phyloP scores from a whole-genome alignment of 1,140 invertebrate genomes.

The Pseudobourletiella spinata region DNA sequence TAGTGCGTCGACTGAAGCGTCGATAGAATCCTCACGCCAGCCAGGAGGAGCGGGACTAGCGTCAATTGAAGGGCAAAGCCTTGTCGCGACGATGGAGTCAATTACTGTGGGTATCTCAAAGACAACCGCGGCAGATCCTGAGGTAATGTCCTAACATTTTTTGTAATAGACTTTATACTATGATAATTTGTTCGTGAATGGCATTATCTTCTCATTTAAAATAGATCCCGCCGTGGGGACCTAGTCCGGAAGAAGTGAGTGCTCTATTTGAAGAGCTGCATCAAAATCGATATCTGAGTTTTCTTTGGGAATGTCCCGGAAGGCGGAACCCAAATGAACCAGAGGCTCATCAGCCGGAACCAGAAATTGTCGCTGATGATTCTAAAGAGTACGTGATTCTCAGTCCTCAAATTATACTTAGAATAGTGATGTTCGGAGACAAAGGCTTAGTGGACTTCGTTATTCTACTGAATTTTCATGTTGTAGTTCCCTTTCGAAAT shows the following conservation, averaged over 20 bases:
- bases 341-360: slow-evolving; percentile 38
- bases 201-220: not conserved
- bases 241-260: slow-evolving; percentile 44
- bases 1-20: no score
- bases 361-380: slow-evolving; percentile 24
- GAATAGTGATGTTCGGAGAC: no score
- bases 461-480: no score
- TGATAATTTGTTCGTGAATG: not conserved
- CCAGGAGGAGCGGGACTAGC: slow-evolving; percentile 1
- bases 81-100: not conserved
- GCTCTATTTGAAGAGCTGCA: slow-evolving; percentile 50
- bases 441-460: no score
- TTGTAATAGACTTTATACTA: no score
- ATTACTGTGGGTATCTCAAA: not conserved
- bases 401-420: no score
- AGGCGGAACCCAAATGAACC: slow-evolving; percentile 49
- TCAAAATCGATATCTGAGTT: slow-evolving; percentile 45
- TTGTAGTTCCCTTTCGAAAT: no score
- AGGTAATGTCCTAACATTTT: no score
- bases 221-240: slow-evolving; percentile 11
- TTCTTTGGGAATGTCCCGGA: slow-evolving; percentile 57
- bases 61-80: not conserved
- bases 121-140: not conserved
- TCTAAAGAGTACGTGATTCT: slow-evolving; percentile 18
- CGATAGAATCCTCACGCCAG: no score